Base-by-base conservation (phyloP, 1,140 invertebrate genomes). In the Drosophila sp. region DNA sequence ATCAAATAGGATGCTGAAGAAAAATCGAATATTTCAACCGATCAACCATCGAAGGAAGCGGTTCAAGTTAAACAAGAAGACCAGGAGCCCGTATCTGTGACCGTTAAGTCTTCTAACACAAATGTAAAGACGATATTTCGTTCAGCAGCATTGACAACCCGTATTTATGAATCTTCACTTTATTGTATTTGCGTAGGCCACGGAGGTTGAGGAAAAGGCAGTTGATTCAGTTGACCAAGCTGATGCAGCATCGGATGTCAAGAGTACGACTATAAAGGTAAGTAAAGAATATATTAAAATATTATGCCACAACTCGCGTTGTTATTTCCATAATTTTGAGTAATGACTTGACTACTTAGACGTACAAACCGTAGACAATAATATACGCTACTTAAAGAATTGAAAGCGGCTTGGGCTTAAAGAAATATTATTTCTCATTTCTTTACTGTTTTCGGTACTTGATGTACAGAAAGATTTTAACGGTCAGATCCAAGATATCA, bases 401-500 rank as follows among this genome's bases (percentile, higher is more conserved):
- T 17, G 17, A 17, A 17, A 17, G 8, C 33, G 7, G 33, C 55
- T n/a, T n/a, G 11, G n/a, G 5, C 40, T 29, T 17, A 17, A 17
- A 17, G 17, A 17, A 17, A 11, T 6, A 4, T 38, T 11, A 7
- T 33, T 10, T 17, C 3, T 17, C 7, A 10, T 30, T 33, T 57
- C n/a, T 27, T n/a, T 1, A 3, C 2, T 38, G 3, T 38, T 27
- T 4, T 57, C 50, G 8, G 5, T 29, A 33, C 62, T 23, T 50
- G 11, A 3, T 17, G 56, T 65, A 47, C 93, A 94, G 72, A 93
- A 93, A 63, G 93, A 92, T 72, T 93, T 94, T 55, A 94, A 94
- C 72, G 93, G 93, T 67, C 92, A 93, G 11, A 90, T 95, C 33
- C 93, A 94, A 66, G 93, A 94, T 76, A 94, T 95, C 60, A 94